Base-by-base conservation (phyloP, 2,113 vertebrate genomes). In the Mus spicilegus region DNA sequence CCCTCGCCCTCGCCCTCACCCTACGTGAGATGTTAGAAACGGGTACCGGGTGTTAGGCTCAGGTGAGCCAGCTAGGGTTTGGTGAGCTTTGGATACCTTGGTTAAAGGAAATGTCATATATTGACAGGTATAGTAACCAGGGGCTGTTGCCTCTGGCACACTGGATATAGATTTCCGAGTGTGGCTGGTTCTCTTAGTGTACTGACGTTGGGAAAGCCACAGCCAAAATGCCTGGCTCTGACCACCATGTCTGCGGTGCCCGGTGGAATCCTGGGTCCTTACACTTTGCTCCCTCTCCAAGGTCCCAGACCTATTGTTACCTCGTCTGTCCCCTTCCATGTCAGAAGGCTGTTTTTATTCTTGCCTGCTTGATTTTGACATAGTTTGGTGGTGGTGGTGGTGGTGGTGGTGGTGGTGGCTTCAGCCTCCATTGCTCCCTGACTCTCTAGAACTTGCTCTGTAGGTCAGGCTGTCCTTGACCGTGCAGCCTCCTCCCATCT, bases 191-290 rank as follows among this genome's bases (percentile, higher is more conserved):
- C 58, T 24, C 0, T 17, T 1, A 7, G 4, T 1, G 0, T 10
- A 42, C 36, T 20, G 69, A 49, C 14, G 6, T 7, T 14, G 69
- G 63, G 13, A 7, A n/a, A 20, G 46, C 3, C 14, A 0, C 12
- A 11, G 17, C 30, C 4, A 14, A 30, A 26, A 7, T 16, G 26
- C 28, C 54, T 51, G 33, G 16, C 69, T 56, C 20, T 8, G 22
- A 28, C 56, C 26, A 4, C 2, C 0, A 0, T 7, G 54, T 36
- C 28, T 9, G 2, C 2, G 1, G 19, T 2, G 16, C 19, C 67
- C 0, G 10, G 33, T 7, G 17, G n/a, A 30, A 7, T 2, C 51
- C 36, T 7, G n/a, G 16, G 4, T 1, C 56, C 8, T 54, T 28
- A 14, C 0, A 2, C 51, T 54, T 4, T 30, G n/a, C 33, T 28